Evolutionary conservation across 1,140 invertebrate species (phyloP), one percentile per base, ranked within the genome.

Genomic region (Aphaenogaster ashmeadi): DNA sequence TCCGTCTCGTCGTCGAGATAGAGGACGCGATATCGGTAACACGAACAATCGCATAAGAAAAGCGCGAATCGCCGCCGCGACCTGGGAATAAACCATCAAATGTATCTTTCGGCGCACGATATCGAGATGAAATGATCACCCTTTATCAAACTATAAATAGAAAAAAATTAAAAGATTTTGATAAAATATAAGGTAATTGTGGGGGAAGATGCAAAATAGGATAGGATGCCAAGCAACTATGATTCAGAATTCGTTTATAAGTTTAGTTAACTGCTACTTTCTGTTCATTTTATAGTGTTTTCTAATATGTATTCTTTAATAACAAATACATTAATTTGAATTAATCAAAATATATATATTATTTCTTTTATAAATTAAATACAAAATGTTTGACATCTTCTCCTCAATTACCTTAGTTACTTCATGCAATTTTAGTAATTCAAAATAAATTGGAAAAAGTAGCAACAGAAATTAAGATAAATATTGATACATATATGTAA

Each of bases 21-120:
- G 69, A 84, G 80, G n/a, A 74, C 69, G 33, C 27, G 69, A 75
- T 84, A 84, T 67, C 36, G 47, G 52, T 47, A 58, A 83, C 67
- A 47, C 66, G 52, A 83, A 52, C 50, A 52, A 81, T 71, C 15
- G 52, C 52, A 41, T 71, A 27, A 60, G 33, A 36, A 60, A 47
- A 74, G 67, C 67, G 13, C 8, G 38, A 83, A 18, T 44, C 52
- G 38, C n/a, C 47, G 64, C 36, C n/a, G 21, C 62, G 80, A 84
- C 50, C 54, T 44, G 18, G 21, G 38, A 58, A 83, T 44, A 7
- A 81, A 81, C 18, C n/a, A 6, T 69, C 11, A 6, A 56, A 54
- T 13, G n/a, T 7, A 4, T 27, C 18, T 72, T 44, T 54, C 21
- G 15, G 18, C 15, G 15, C 21, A 18, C 2, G 5, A 27, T 6